phyloP scores from a whole-genome alignment of 2,797 vertebrate species.

The Acrossocheilus fasciatus region DNA sequence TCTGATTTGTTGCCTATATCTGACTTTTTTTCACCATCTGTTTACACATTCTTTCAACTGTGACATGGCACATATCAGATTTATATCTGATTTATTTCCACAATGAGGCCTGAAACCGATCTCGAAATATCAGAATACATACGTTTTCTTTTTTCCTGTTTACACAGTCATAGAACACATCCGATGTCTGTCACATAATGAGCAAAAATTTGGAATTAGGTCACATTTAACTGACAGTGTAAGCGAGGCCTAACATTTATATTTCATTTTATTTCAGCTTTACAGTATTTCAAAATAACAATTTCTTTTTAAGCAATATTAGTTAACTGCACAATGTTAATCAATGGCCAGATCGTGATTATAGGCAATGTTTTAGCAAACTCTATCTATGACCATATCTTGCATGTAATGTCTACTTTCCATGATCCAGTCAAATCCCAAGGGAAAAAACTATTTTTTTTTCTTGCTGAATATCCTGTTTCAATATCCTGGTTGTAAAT shows the following conservation, averaged over 20 bases:
- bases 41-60: too few species aligned
- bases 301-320: neutral
- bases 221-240: too few species aligned
- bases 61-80: too few species aligned
- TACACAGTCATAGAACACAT: too few species aligned
- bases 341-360: neutral
- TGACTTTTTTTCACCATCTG: too few species aligned
- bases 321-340: neutral
- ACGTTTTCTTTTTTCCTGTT: too few species aligned
- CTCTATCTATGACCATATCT: neutral
- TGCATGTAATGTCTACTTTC: neutral
- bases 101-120: too few species aligned
- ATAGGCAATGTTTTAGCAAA: neutral
- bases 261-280: neutral
- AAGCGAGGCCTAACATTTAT: neutral
- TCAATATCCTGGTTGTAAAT: slow-evolving; percentile 5
- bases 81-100: too few species aligned
- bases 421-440: neutral
- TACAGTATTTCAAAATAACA: neutral
- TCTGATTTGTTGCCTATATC: too few species aligned
- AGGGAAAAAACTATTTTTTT: neutral
- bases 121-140: too few species aligned
- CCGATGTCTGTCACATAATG: too few species aligned
- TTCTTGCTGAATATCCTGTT: neutral
- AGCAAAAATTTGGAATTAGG: too few species aligned